Base-by-base conservation (phyloP, 2,113 vertebrate genomes). In the Heterocephalus glaber region DNA sequence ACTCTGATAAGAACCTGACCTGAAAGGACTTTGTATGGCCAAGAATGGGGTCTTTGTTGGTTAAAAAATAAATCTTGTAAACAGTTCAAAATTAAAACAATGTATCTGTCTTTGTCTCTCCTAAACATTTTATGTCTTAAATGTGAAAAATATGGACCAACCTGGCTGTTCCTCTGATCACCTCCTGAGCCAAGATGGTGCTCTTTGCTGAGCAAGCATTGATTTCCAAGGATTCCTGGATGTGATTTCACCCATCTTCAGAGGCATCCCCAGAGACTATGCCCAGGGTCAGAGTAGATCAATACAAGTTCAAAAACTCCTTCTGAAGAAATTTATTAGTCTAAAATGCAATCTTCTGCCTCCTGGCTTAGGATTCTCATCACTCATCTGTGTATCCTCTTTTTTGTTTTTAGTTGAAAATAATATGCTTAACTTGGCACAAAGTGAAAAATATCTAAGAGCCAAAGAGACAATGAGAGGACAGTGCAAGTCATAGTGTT, bases 61-160 rank as follows among this genome's bases (percentile, higher is more conserved):
- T 41, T 90, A 52, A 82, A 93, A 68, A 93, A 72, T 14, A 85
- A 86, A 72, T 66, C 70, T 72, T 72, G 24, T 90, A 58, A 90
- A 24, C 90, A 70, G 22, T 58, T 95, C 81, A 44, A 94, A 95
- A 56, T n/a, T 41, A 65, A 93, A 92, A 82, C 17, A 20, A 13
- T 41, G 2, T 95, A 44, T 74, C 35, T 96, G 77, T 49, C 66
- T 90, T 1, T 86, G 63, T 86, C 33, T 68, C 61, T 92, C 33
- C 44, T 94, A 60, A 91, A 83, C 38, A 82, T 68, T 95, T 95
- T 58, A 10, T 89, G 83, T 87, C 76, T 97, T 60, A 65, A 88
- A 90, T 96, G n/a, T 95, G n/a, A 80, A 94, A 85, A 86, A 63
- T 65, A 41, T 49, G 38, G 90, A 84, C 92, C 90, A 96, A 81